Conservation (phyloP, 2,113 vertebrate species). For the Campylomormyrus tamandua region DNA sequence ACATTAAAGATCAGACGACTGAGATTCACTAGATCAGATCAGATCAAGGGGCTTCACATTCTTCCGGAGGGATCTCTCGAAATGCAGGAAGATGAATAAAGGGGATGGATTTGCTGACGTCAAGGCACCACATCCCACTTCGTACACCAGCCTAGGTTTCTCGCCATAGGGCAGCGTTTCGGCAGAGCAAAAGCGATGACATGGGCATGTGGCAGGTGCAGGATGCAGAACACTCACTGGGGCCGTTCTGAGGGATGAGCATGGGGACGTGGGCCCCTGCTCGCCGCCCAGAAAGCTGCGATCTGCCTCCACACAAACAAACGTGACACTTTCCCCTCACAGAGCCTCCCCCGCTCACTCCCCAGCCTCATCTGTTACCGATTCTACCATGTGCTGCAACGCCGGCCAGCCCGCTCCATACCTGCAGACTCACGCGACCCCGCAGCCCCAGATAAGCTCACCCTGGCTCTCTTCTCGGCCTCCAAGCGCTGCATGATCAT, state of each 20-base stretch:
- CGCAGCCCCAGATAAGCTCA: conserved; percentile 55
- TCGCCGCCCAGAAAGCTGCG: not conserved
- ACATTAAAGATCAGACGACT: not conserved
- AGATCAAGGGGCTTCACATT: not conserved
- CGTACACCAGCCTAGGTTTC: not conserved
- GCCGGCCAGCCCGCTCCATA: not conserved
- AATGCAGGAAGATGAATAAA: not conserved
- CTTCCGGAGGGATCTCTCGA: not conserved
- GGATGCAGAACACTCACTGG: conserved; percentile 47
- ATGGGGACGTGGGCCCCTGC: not conserved
- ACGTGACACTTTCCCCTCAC: conserved; percentile 50
- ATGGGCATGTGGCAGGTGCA: conserved; percentile 66
- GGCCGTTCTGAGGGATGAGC: conserved; percentile 12
- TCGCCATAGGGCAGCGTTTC: conserved; percentile 10
- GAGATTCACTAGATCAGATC: not conserved
- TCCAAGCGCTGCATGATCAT: conserved; percentile 95
- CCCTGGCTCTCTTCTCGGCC: conserved; percentile 93
- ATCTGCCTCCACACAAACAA: conserved; percentile 36
- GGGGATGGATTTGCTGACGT: not conserved
- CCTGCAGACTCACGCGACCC: not conserved
- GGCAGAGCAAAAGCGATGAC: conserved; percentile 65
- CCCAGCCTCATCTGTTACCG: not conserved
- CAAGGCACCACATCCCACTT: not conserved
- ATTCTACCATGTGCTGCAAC: not conserved
- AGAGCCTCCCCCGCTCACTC: not conserved